Evolutionary conservation across 2,113 vertebrate species (phyloP).

Genomic region (Rhodinocichla rosea): DNA sequence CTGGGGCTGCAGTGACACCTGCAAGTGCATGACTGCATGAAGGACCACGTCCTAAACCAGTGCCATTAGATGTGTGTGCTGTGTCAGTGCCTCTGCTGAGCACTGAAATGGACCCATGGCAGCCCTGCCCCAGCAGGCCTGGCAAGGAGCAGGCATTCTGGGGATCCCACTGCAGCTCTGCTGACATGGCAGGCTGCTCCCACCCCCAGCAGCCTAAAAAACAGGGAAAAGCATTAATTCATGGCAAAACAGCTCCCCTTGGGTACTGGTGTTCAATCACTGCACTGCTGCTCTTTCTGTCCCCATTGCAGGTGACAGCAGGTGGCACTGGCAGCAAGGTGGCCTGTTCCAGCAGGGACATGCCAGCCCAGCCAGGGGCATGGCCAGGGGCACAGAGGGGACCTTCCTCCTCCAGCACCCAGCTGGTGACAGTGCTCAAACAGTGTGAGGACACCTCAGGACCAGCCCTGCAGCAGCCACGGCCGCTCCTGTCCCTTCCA

Average conservation of each 20-base stretch:
- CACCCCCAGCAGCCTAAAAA: not conserved
- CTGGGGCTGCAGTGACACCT: not conserved
- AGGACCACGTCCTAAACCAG: slow-evolving; percentile 36
- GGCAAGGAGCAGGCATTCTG: slow-evolving; percentile 58
- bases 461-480: not conserved
- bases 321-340: not conserved
- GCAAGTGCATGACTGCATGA: no score
- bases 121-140: slow-evolving; percentile 28
- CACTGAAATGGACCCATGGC: not conserved
- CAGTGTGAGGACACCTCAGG: fast-evolving
- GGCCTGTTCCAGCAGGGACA: not conserved
- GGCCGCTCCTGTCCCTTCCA: not conserved
- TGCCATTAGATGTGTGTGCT: slow-evolving; percentile 53
- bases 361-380: not conserved
- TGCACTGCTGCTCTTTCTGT: not conserved
- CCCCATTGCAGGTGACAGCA: not conserved
- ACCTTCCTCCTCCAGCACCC: not conserved
- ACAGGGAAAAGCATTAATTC: not conserved
- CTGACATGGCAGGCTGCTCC: not conserved
- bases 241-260: not conserved
- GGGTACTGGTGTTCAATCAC: no score
- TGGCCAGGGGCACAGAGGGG: not conserved
- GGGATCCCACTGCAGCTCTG: not conserved
- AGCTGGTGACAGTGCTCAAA: not conserved
- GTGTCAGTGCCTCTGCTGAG: slow-evolving; percentile 47